Evolutionary conservation across 2,797 vertebrate genomes (phyloP).

Genomic region (Columba guinea): DNA sequence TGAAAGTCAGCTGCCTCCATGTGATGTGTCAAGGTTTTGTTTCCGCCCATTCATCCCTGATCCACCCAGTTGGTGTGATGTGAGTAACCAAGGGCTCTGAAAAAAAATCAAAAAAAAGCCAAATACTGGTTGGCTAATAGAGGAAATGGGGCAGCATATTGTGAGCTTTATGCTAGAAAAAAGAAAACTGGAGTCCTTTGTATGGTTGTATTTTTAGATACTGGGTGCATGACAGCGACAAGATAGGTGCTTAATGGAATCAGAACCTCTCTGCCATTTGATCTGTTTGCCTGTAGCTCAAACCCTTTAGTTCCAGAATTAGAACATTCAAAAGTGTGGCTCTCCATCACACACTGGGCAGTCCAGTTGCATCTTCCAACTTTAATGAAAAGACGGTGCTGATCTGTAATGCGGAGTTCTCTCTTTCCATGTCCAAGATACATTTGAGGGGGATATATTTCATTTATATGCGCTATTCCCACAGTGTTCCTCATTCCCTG

Average conservation of each 20-base stretch:
- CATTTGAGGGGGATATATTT: fast-evolving
- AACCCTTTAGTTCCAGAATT: background rate
- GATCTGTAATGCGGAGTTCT: background rate
- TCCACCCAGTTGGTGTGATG: background rate
- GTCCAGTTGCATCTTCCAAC: background rate
- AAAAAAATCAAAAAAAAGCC: background rate
- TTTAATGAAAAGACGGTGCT: background rate
- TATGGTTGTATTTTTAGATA: background rate
- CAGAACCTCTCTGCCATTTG: background rate
- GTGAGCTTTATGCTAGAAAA: background rate
- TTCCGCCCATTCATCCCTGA: background rate
- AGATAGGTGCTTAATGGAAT: background rate
- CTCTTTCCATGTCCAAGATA: background rate
- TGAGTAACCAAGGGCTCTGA: background rate
- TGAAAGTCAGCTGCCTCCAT: background rate
- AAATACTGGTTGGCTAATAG: background rate
- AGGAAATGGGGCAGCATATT: background rate
- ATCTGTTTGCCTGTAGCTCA: background rate
- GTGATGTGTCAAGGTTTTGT: background rate
- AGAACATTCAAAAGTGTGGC: background rate
- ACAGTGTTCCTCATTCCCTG: background rate
- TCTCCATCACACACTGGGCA: background rate
- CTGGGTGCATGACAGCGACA: background rate
- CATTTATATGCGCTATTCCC: background rate
- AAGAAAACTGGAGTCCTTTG: background rate